Conservation (phyloP, 2,113 vertebrate species). For the Genyomyrus donnyi region DNA sequence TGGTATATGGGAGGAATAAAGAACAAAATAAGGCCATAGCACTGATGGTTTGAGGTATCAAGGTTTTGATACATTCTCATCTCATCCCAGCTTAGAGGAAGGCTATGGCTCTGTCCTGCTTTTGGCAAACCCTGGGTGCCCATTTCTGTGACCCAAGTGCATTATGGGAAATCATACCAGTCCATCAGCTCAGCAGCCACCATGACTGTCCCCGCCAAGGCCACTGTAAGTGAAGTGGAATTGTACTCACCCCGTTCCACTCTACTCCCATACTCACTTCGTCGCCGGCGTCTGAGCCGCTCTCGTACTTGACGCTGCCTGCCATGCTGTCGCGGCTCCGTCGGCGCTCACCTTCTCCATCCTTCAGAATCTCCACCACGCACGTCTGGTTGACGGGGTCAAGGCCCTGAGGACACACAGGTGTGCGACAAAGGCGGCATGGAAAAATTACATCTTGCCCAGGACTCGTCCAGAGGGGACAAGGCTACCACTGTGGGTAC, state of each 20-base stretch:
- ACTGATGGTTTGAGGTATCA: background rate
- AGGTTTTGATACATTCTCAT: background rate
- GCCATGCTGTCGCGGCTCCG: constrained; percentile 72
- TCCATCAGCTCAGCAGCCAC: constrained; percentile 20
- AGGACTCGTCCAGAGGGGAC: background rate
- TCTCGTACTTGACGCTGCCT: constrained; percentile 85
- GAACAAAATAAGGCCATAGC: background rate
- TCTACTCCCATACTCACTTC: constrained; percentile 96
- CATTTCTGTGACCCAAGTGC: background rate
- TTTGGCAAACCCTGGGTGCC: background rate
- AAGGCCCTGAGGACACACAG: constrained; percentile 65
- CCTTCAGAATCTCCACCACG: constrained; percentile 92
- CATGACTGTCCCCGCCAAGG: constrained; percentile 35
- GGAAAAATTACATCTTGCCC: background rate
- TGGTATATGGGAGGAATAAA: background rate
- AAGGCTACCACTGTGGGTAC: background rate
- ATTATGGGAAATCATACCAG: constrained; percentile 28
- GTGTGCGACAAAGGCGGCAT: background rate
- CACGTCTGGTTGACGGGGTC: constrained; percentile 90
- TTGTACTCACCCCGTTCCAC: constrained; percentile 98
- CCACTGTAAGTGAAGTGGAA: constrained; percentile 56
- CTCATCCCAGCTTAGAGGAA: background rate
- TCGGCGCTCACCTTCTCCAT: constrained; percentile 70
- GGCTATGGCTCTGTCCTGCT: background rate
- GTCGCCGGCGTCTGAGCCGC: constrained; percentile 80